Conservation (phyloP, 2,888 invertebrate species). For the Dusona sp. region DNA sequence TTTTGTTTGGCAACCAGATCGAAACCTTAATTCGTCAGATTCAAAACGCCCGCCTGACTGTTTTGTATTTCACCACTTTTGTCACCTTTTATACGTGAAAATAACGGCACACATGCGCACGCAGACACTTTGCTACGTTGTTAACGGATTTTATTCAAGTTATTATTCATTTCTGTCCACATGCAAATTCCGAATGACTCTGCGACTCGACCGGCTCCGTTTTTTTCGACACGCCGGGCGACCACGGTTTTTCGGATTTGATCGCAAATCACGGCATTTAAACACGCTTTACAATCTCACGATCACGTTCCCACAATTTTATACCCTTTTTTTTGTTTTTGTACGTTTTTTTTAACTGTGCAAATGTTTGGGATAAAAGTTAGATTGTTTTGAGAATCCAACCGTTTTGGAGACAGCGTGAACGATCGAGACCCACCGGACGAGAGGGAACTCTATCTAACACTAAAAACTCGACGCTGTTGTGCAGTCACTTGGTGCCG, state of each 20-base stretch:
- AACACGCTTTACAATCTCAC: neutral
- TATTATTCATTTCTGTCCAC: conserved; percentile 6
- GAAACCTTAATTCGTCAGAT: conserved; percentile 19
- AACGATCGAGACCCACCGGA: conserved; percentile 17
- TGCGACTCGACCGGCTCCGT: conserved; percentile 32
- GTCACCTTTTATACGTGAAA: neutral
- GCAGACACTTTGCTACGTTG: neutral
- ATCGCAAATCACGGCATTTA: conserved; percentile 21
- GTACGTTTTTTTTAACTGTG: neutral
- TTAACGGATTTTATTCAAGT: neutral
- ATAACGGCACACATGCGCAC: no score
- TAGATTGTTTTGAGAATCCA: neutral
- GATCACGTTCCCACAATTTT: neutral
- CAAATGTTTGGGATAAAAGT: conserved; percentile 13
- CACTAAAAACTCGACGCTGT: conserved; percentile 53
- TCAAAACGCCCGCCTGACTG: conserved; percentile 33
- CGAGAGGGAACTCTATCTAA: conserved; percentile 44
- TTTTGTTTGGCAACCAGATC: conserved; percentile 11
- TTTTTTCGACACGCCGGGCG: conserved; percentile 48
- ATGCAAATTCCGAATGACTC: conserved; percentile 28
- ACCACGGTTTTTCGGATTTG: conserved; percentile 1
- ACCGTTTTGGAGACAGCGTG: no score
- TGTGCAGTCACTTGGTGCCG: conserved; percentile 26
- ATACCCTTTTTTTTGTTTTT: neutral
- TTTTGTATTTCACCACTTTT: conserved; percentile 11